Evolutionary conservation across 2,888 invertebrate species (phyloP).

Genomic region (Platerodrilus igneus): DNA sequence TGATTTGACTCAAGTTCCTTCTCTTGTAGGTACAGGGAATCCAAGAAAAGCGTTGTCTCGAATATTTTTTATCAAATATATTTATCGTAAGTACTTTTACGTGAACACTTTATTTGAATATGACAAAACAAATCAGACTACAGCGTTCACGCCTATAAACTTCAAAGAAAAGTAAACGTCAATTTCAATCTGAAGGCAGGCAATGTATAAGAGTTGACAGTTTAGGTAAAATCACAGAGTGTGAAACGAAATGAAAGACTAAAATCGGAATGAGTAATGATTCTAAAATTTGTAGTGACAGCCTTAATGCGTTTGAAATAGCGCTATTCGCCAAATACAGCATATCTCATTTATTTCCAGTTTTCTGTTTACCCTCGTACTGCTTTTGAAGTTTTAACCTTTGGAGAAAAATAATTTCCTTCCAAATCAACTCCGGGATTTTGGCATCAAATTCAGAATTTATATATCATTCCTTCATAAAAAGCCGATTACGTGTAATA

Average conservation of each 20-base stretch:
- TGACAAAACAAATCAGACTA: slow-evolving; percentile 20
- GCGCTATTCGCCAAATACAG: slow-evolving; percentile 32
- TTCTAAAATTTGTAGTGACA: slow-evolving; percentile 40
- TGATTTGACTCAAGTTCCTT: too few relatives aligned
- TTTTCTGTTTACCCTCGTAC: slow-evolving; percentile 32
- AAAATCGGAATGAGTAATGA: slow-evolving; percentile 39
- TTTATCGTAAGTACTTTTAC: slow-evolving; percentile 27
- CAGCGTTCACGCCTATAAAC: slow-evolving; percentile 17
- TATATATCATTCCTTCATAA: slow-evolving; percentile 21
- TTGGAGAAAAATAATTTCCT: slow-evolving; percentile 33
- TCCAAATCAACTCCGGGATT: slow-evolving; percentile 26
- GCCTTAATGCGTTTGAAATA: slow-evolving; percentile 37
- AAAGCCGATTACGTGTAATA: slow-evolving; percentile 23
- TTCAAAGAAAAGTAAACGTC: slow-evolving; percentile 23
- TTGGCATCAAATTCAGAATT: slow-evolving; percentile 22
- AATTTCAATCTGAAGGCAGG: slow-evolving; percentile 20
- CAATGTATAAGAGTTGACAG: slow-evolving; percentile 24
- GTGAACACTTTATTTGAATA: slow-evolving; percentile 14
- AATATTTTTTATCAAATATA: too few relatives aligned
- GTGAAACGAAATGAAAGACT: slow-evolving; percentile 29
- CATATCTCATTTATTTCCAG: slow-evolving; percentile 37
- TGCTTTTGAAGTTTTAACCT: slow-evolving; percentile 35
- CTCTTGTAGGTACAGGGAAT: too few relatives aligned
- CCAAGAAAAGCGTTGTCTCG: too few relatives aligned
- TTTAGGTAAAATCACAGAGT: slow-evolving; percentile 29